Percentiles rank a stretch among this genome's conserved stretches.
Evolutionary conservation across 1,140 invertebrate species (phyloP).

Genomic region (Drosophila tristis): DNA sequence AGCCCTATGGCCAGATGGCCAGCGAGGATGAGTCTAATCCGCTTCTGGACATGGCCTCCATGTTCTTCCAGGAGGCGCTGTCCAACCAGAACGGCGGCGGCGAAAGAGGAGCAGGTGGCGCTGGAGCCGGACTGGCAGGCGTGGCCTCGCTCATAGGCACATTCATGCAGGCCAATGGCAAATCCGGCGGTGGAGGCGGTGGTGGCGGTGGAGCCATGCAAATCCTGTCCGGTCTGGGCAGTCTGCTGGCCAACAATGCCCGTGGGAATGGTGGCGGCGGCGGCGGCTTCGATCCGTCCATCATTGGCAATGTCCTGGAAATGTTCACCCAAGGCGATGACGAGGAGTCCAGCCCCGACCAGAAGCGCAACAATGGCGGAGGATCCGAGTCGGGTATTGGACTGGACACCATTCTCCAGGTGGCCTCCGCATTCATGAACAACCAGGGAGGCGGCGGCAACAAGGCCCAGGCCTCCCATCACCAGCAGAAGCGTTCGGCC

Average conservation of each 20-base stretch:
- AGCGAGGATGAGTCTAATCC: constrained; percentile 85
- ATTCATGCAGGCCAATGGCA: constrained; percentile 86
- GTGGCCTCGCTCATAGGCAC: constrained; percentile 85
- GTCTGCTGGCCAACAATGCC: constrained; percentile 74
- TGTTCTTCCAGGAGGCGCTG: constrained; percentile 86
- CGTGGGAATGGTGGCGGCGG: constrained; percentile 53
- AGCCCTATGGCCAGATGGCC: constrained; percentile 64
- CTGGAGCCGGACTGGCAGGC: constrained; percentile 79
- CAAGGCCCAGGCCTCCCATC: constrained; percentile 28
- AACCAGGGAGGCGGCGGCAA: constrained; percentile 68
- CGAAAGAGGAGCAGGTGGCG: constrained; percentile 83
- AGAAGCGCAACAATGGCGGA: constrained; percentile 47
- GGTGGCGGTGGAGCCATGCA: constrained; percentile 77
- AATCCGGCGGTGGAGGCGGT: constrained; percentile 55
- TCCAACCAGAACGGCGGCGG: constrained; percentile 84
- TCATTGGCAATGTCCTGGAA: constrained; percentile 84
- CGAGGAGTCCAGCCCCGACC: constrained; percentile 45
- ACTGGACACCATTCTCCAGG: constrained; percentile 86
- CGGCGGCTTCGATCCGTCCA: constrained; percentile 83
- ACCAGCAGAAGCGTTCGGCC: constrained; percentile 63
- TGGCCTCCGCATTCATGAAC: constrained; percentile 87
- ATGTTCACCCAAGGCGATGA: constrained; percentile 83
- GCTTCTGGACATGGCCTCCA: constrained; percentile 86
- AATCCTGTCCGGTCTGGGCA: constrained; percentile 84
- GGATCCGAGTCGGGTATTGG: constrained; percentile 69